Base-by-base conservation (phyloP, 2,888 invertebrate species). In the Apotomis betuletana region DNA sequence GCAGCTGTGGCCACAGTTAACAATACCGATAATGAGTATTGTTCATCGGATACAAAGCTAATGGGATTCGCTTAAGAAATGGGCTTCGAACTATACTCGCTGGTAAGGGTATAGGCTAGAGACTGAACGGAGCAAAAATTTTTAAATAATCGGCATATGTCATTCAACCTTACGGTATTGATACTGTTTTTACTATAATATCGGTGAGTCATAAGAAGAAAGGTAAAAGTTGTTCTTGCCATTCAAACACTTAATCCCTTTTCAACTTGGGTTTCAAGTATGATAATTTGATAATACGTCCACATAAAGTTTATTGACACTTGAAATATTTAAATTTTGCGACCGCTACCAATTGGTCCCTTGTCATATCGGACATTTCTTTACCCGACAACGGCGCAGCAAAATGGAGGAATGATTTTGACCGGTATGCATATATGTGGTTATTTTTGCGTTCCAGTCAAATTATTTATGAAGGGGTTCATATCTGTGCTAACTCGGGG, bases 231-330 rank as follows among this genome's bases (percentile, higher is more conserved):
- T 49, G 9, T 49, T 49, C 49, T 9, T 10, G 49, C 12, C 10
- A 49, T 5, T 3, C 1, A 8, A 9, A 49, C 49, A 10, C 49
- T 49, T 49, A 49, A 10, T 10, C 9, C 49, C 9, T 49, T 49
- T 9, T 49, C 3, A 12, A 9, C 49, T 49, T 49, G 49, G 10
- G 10, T 12, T 10, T 9, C 5, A 49, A 9, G 49, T 49, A 10
- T 49, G 49, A 9, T 49, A 36, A 57, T 55, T 27, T 10, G 1
- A 59, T 44, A 13, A 5, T 13, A 44, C 44, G 13, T 10, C 9
- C 49, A 49, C 49, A 61, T 27, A 12, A 27, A 49, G 61, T 61
- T 61, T 61, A 49, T 61, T 61, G 49, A 61, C 61, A 27, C 49
- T 3, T 8, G 44, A 15, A 15, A 44, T 61, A 10, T 49, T 49